A percentile compares a stretch with the other conserved stretches of the same genome.
Conservation (phyloP, 92 coral and sea anemone species). For the Palythoa heliodiscus region DNA sequence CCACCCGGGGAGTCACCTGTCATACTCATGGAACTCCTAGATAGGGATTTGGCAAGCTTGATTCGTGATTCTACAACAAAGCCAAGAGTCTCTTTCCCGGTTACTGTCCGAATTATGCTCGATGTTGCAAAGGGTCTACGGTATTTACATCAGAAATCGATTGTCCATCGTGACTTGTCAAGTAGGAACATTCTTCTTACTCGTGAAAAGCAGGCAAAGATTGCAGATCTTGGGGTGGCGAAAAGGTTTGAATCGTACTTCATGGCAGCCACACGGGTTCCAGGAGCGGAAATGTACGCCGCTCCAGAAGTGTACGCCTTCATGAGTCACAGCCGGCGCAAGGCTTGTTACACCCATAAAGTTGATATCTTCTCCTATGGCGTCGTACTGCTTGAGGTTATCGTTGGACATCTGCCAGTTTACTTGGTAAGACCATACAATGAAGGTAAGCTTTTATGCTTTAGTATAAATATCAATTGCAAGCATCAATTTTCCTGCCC, state of each 20-base stretch:
- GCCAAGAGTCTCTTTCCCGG: slow-evolving; percentile 62
- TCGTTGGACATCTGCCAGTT: slow-evolving; percentile 71
- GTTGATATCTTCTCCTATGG: slow-evolving; percentile 86
- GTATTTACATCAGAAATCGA: slow-evolving; percentile 64
- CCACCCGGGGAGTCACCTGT: slow-evolving; percentile 69
- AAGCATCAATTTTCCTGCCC: too few relatives aligned
- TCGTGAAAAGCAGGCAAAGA: slow-evolving; percentile 58
- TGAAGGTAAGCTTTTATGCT: slow-evolving; percentile 45
- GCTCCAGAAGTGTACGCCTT: slow-evolving; percentile 73
- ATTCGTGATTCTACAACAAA: slow-evolving; percentile 38
- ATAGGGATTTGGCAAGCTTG: slow-evolving; percentile 57
- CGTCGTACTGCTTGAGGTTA: slow-evolving; percentile 73
- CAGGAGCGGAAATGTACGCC: slow-evolving; percentile 70
- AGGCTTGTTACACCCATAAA: slow-evolving; percentile 64
- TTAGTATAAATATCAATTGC: too few relatives aligned
- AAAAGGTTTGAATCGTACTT: slow-evolving; percentile 71
- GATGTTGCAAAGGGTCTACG: slow-evolving; percentile 74
- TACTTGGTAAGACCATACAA: slow-evolving; percentile 54
- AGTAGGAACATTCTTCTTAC: slow-evolving; percentile 77
- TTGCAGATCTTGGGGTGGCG: slow-evolving; percentile 82
- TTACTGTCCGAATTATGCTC: slow-evolving; percentile 72
- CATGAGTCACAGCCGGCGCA: slow-evolving; percentile 15
- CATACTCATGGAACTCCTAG: slow-evolving; percentile 71
- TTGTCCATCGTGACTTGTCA: slow-evolving; percentile 82
- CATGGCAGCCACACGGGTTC: slow-evolving; percentile 67